phyloP scores from a whole-genome alignment of 1,140 invertebrate genomes.

The Psix sp. region DNA sequence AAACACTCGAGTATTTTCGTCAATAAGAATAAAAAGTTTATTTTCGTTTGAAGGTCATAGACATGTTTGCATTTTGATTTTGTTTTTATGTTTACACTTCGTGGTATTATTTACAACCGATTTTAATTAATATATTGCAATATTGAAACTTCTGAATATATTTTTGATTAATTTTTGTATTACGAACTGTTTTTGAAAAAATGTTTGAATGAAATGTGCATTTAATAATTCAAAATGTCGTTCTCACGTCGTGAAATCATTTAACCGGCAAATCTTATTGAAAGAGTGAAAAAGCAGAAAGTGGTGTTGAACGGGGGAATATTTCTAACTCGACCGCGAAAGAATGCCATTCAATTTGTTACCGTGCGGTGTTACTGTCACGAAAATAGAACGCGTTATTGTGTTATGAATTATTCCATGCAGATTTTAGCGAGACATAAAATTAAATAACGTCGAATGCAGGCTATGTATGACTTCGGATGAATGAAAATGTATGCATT shows the following conservation, averaged over 20 bases:
- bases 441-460: constrained; percentile 48
- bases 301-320: neutral
- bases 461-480: constrained; percentile 29
- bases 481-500: constrained; percentile 50
- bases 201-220: neutral
- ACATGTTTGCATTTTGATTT: too few relatives aligned
- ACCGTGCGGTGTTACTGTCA: neutral
- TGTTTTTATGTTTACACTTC: too few relatives aligned
- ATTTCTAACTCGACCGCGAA: constrained; percentile 15
- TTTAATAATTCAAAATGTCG: neutral
- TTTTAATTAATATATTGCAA: too few relatives aligned
- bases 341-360: constrained; percentile 30
- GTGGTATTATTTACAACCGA: too few relatives aligned
- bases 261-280: constrained; percentile 19
- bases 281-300: constrained; percentile 7
- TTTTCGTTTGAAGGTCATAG: too few relatives aligned
- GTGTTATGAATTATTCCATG: constrained; percentile 34
- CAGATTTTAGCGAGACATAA: constrained; percentile 43
- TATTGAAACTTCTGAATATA: too few relatives aligned
- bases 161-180: too few relatives aligned
- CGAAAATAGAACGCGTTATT: constrained; percentile 23
- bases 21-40: too few relatives aligned
- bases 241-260: constrained; percentile 2
- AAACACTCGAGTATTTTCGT: too few relatives aligned
- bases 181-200: too few relatives aligned